Conservation (phyloP, 2,797 vertebrate genomes). For the Chrosomus eos region DNA sequence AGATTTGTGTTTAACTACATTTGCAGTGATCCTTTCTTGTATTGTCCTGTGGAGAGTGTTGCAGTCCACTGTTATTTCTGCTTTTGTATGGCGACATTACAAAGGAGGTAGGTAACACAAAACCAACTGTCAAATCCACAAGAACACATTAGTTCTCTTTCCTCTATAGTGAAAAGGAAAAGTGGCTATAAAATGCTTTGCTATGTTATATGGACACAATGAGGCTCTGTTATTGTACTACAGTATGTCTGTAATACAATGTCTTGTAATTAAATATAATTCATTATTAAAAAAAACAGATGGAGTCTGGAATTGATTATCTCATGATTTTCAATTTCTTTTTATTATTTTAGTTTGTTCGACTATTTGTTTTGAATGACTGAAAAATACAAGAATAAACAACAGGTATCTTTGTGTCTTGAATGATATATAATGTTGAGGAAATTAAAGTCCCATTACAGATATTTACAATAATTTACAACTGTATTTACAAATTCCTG, state of each 20-base stretch:
- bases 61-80: constrained; percentile 7
- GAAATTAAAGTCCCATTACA: constrained; percentile 55
- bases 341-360: constrained; percentile 1
- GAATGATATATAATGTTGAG: constrained; percentile 46
- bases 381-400: constrained; percentile 22
- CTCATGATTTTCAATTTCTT: neutral
- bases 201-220: neutral
- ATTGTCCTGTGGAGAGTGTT: neutral
- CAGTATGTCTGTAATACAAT: neutral
- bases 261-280: neutral
- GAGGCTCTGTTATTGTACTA: neutral
- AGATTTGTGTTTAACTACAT: neutral
- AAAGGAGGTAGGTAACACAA: constrained; percentile 19
- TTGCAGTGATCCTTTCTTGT: constrained; percentile 12
- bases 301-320: neutral
- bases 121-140: constrained; percentile 13
- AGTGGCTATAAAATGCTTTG: neutral
- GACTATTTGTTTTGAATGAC: constrained; percentile 8
- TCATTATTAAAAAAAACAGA: neutral
- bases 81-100: neutral
- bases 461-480: constrained; percentile 50
- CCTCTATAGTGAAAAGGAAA: constrained; percentile 23
- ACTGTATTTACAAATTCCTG: constrained; percentile 49
- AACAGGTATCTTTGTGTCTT: constrained; percentile 4
- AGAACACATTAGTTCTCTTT: neutral